These are phyloP conservation scores for Drosophila eohydei DNA, from an alignment of 2,888 invertebrate species.

Conservation along the genomic window DNA sequence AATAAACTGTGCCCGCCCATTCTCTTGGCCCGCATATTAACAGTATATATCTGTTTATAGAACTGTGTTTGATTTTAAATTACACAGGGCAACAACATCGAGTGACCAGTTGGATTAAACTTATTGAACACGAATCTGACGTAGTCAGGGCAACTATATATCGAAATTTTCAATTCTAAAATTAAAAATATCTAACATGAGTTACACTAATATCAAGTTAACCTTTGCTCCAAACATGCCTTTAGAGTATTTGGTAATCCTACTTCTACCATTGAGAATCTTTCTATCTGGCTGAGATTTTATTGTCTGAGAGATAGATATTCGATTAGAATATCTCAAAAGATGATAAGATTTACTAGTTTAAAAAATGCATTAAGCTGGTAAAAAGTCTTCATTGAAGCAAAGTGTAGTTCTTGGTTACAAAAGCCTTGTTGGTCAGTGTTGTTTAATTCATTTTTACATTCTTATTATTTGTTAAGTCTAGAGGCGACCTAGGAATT, in stretches of 20 bases:
- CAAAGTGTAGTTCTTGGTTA: not conserved
- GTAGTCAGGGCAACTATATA: not conserved
- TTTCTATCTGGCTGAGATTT: too few relatives aligned
- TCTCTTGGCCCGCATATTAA: not conserved
- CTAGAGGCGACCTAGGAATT: constrained; percentile 47
- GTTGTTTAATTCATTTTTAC: constrained; percentile 26
- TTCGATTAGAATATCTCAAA: too few relatives aligned
- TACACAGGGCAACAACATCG: not conserved
- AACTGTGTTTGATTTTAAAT: constrained; percentile 59
- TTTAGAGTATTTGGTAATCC: too few relatives aligned
- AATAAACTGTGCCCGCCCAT: constrained; percentile 27
- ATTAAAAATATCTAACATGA: not conserved
- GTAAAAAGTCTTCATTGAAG: not conserved
- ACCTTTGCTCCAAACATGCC: too few relatives aligned
- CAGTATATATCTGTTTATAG: not conserved
- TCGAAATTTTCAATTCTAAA: not conserved
- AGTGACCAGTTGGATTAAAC: not conserved
- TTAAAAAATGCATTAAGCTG: not conserved
- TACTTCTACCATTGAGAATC: too few relatives aligned
- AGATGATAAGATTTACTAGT: not conserved
- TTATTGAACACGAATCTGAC: not conserved
- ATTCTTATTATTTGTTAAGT: constrained; percentile 37
- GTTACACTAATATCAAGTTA: too few relatives aligned
- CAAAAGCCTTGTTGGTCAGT: not conserved
- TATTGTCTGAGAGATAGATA: too few relatives aligned